Evolutionary conservation across 2,888 invertebrate genomes (phyloP).

Genomic region (Lucinisca nassula): DNA sequence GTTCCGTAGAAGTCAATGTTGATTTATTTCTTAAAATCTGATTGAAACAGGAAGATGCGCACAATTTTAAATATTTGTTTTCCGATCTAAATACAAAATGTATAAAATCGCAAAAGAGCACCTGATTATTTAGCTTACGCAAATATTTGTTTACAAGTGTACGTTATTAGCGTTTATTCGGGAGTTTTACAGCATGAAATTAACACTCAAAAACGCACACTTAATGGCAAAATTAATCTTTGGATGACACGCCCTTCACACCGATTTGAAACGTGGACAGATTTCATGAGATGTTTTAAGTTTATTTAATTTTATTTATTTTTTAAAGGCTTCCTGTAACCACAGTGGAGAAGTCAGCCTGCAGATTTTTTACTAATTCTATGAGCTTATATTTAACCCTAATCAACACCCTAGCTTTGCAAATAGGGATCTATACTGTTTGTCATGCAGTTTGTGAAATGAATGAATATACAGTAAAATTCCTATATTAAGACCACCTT

Average conservation of each 20-base stretch:
- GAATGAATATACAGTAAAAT: too few relatives aligned
- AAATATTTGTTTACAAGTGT: constrained; percentile 10
- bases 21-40: constrained; percentile 43
- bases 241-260: background rate
- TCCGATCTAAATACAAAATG: background rate
- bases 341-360: too few relatives aligned
- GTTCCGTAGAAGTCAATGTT: background rate
- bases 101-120: background rate
- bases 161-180: constrained; percentile 5
- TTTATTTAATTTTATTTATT: too few relatives aligned
- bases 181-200: background rate
- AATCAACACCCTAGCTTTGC: too few relatives aligned
- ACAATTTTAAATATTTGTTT: constrained; percentile 5
- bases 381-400: too few relatives aligned
- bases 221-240: constrained; percentile 5
- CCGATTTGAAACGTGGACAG: background rate
- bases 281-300: too few relatives aligned
- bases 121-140: background rate
- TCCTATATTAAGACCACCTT: too few relatives aligned
- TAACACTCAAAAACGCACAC: background rate
- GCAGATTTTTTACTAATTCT: too few relatives aligned
- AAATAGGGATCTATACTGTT: too few relatives aligned
- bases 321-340: too few relatives aligned
- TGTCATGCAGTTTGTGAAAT: too few relatives aligned
- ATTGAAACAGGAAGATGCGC: constrained; percentile 1